Percentiles rank a stretch among this genome's conserved stretches.
Conservation (phyloP, 2,888 invertebrate genomes). For the Drosophila incognita region DNA sequence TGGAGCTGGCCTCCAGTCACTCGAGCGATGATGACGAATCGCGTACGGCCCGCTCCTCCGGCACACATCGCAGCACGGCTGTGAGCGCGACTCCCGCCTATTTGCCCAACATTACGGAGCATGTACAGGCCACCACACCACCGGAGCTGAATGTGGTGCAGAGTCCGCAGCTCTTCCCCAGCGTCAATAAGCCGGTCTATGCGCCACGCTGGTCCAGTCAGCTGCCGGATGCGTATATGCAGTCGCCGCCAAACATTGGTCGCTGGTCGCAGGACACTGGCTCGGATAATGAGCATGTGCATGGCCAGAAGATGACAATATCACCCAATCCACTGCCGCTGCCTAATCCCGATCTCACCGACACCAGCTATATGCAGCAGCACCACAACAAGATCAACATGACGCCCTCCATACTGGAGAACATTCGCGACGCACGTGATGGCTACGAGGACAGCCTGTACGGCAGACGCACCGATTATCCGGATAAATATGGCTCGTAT, state of each 20-base stretch:
- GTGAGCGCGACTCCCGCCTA: conserved; percentile 86
- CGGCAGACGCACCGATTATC: conserved; percentile 81
- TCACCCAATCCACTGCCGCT: conserved; percentile 90
- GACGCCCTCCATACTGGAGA: conserved; percentile 87
- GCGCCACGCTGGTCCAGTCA: conserved; percentile 90
- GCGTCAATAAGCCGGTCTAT: conserved; percentile 88
- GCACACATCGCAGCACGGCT: conserved; percentile 85
- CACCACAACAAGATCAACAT: conserved; percentile 86
- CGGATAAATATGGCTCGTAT: conserved; percentile 83
- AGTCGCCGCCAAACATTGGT: conserved; percentile 86
- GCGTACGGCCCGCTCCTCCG: conserved; percentile 83
- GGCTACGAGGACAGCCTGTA: conserved; percentile 82
- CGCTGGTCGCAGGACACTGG: conserved; percentile 93
- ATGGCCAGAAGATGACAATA: conserved; percentile 86
- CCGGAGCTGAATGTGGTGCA: conserved; percentile 88
- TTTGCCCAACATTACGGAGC: conserved; percentile 88
- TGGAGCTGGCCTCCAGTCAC: conserved; percentile 97
- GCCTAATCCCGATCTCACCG: conserved; percentile 92
- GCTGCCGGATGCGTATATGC: conserved; percentile 88
- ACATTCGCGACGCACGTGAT: conserved; percentile 87
- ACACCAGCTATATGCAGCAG: conserved; percentile 87
- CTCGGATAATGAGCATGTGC: conserved; percentile 89
- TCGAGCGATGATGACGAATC: conserved; percentile 96
- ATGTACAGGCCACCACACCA: conserved; percentile 87
- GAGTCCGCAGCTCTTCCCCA: conserved; percentile 89